Evolutionary conservation across 2,888 invertebrate species (phyloP), one percentile per base, ranked within the genome.

Genomic region (Rhopalosiphum nymphaeae): DNA sequence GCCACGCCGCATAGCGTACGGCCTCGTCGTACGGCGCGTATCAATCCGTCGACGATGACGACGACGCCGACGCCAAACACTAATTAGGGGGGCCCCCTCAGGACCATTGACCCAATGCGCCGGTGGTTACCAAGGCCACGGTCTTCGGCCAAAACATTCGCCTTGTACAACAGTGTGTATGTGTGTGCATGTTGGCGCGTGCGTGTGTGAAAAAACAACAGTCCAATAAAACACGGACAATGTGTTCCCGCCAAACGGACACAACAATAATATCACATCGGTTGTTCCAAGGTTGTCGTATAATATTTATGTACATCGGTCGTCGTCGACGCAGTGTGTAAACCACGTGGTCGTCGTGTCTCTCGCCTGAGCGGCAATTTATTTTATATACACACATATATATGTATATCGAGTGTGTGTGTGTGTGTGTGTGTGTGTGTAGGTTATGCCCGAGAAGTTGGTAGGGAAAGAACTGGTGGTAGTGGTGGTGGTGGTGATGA

Each of bases 121-220:
- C 61, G 94, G 46, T 61, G 89, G 94, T 94, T 94, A 94, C 94
- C 94, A 94, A 94, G 94, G 94, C 94, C 94, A 94, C 94, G 85
- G 94, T 93, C 93, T 44, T 93, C 13, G 57, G 84, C 87, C 89
- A 94, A 91, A 92, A 92, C 92, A 92, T 92, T 92, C 53, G 88
- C 42, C 92, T 88, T 29, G 61, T 61, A 29, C 10, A 1, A 89
- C 36, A 16, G 42, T 84, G 53, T 84, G 53, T 42, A 26, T 26
- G 49, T 29, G 84, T 42, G 36, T 42, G 91, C 61, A 44, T 53
- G 49, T 91, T 57, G n/a, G 46, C 84, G 78, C 67, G 53, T 78
- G 87, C 49, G 57, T 36, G 92, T 49, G 88, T 88, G 46, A 42
- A 49, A 53, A 67, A 56, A 57, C 56, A 36, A 78, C 78, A 57